phyloP scores from a whole-genome alignment of 2,797 vertebrate species.

The Coilia nasus region DNA sequence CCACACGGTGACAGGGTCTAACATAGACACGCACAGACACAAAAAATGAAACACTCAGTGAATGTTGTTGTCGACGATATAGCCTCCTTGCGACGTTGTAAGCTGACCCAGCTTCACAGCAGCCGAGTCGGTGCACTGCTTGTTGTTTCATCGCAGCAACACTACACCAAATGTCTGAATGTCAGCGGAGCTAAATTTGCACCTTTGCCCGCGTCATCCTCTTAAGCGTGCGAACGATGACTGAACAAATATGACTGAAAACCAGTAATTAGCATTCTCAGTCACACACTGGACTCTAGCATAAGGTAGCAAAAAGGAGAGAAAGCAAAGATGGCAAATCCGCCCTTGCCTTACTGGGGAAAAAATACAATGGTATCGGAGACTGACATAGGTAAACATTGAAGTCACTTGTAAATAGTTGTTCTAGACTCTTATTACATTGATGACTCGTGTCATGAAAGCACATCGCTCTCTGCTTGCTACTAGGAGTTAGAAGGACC shows the following conservation, averaged over 20 bases:
- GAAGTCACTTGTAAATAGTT: neutral
- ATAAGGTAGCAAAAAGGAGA: neutral
- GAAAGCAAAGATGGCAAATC: neutral
- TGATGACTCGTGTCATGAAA: neutral
- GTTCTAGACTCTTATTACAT: slow-evolving; percentile 9
- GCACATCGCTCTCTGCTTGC: slow-evolving; percentile 3
- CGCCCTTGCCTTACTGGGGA: slow-evolving; percentile 2
- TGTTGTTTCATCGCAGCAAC: neutral
- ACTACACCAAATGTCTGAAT: slow-evolving; percentile 6
- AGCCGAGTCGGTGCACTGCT: neutral
- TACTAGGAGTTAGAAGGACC: slow-evolving; percentile 8
- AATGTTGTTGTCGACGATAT: slow-evolving; percentile 5
- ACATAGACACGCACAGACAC: neutral
- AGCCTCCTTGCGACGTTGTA: neutral
- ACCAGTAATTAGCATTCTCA: neutral
- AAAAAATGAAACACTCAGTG: neutral
- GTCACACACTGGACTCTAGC: slow-evolving; percentile 14
- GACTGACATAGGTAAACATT: neutral
- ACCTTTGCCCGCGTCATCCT: neutral
- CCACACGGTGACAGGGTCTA: neutral
- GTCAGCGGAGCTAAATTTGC: neutral
- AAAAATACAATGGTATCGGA: neutral
- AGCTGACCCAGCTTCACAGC: neutral
- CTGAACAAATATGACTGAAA: slow-evolving; percentile 16
- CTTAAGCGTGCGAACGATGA: neutral